phyloP scores from a whole-genome alignment of 2,113 vertebrate species.

The Megaceryle maxima region DNA sequence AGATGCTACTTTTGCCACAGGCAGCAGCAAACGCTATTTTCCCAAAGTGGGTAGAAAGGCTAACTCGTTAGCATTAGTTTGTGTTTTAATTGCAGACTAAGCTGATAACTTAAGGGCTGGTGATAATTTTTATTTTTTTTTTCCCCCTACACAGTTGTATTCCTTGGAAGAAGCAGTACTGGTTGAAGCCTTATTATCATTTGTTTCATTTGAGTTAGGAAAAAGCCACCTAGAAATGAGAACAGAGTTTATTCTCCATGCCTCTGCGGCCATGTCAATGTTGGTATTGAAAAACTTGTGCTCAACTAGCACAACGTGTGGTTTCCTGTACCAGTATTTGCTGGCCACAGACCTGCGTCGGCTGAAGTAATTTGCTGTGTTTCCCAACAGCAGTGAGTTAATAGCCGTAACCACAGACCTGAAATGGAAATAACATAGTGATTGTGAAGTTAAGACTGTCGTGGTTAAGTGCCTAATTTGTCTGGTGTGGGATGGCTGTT shows the following conservation, averaged over 20 bases:
- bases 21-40: background rate
- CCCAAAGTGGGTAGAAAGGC: background rate
- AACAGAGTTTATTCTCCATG: background rate
- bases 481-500: background rate
- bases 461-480: background rate
- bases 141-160: background rate
- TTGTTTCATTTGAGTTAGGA: background rate
- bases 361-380: background rate
- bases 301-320: background rate
- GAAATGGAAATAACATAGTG: background rate
- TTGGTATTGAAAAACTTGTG: background rate
- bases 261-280: background rate
- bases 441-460: background rate
- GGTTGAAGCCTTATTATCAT: background rate
- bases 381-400: background rate
- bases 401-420: background rate
- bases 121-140: background rate
- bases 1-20: background rate
- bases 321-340: background rate
- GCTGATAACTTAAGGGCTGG: background rate
- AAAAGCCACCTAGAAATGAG: background rate
- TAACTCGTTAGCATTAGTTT: background rate
- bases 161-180: background rate
- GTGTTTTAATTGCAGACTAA: background rate
- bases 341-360: background rate